Percentiles rank a stretch among this genome's conserved stretches.
Conservation (phyloP, 2,113 vertebrate species). For the Monopterus albus region DNA sequence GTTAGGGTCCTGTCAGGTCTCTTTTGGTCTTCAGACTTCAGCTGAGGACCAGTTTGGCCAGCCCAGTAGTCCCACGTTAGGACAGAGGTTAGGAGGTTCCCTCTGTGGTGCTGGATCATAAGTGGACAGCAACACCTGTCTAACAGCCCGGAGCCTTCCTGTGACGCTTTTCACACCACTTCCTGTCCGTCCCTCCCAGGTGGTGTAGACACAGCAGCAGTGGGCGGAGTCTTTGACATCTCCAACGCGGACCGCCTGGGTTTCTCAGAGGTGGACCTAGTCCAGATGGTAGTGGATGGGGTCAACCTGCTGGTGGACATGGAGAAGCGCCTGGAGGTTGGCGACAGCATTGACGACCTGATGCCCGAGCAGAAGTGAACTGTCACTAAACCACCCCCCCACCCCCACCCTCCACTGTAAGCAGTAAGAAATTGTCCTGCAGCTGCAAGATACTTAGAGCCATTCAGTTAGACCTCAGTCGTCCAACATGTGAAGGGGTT, state of each 20-base stretch:
- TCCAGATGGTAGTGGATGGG: constrained; percentile 97
- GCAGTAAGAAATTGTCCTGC: constrained; percentile 49
- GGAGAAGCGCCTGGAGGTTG: constrained; percentile 92
- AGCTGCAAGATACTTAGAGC: constrained; percentile 47
- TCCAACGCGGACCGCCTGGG: constrained; percentile 96
- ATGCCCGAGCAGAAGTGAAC: constrained; percentile 95
- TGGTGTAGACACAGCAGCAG: constrained; percentile 95
- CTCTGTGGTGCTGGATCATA: no score
- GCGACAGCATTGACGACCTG: constrained; percentile 89
- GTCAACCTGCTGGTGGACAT: constrained; percentile 93
- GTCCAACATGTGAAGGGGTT: constrained; percentile 59
- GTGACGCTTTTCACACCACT: background rate
- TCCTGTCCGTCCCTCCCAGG: constrained; percentile 75
- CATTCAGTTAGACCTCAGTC: constrained; percentile 58
- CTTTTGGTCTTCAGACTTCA: no score
- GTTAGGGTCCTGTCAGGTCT: no score
- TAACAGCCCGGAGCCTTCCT: no score
- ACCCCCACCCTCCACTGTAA: constrained; percentile 28
- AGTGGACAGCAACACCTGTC: no score
- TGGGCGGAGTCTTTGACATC: constrained; percentile 94
- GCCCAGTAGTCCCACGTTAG: no score
- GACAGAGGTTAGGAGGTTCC: no score
- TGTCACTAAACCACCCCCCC: constrained; percentile 16
- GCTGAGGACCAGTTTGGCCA: no score
- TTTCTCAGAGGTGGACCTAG: constrained; percentile 96